These are phyloP conservation scores for Tenthredo mesomela DNA, from an alignment of 2,888 invertebrate genomes.

Conservation along the genomic window DNA sequence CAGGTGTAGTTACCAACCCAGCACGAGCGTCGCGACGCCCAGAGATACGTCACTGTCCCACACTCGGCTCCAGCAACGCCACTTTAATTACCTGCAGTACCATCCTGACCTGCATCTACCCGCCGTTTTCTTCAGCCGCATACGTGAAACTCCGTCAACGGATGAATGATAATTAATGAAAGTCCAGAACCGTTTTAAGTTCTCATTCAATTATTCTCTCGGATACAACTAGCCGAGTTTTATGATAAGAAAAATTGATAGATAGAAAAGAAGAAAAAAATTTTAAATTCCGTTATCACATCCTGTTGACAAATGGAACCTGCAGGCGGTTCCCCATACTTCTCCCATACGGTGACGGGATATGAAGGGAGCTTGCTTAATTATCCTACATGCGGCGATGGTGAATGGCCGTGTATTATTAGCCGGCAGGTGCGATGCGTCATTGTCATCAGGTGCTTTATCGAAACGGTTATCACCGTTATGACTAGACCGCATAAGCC, in stretches of 20 bases:
- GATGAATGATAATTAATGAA: neutral
- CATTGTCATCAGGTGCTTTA: slow-evolving; percentile 73
- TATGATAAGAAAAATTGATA: neutral
- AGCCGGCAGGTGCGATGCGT: slow-evolving; percentile 70
- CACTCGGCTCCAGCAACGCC: slow-evolving; percentile 65
- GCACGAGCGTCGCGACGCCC: slow-evolving; percentile 52
- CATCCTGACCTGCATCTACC: neutral
- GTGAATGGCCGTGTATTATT: slow-evolving; percentile 44
- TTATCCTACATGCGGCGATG: slow-evolving; percentile 38
- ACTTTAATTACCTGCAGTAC: slow-evolving; percentile 70
- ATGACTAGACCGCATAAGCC: slow-evolving; percentile 19
- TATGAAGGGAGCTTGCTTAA: slow-evolving; percentile 29
- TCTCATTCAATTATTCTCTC: neutral
- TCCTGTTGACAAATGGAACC: slow-evolving; percentile 8
- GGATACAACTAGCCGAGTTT: neutral
- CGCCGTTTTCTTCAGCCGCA: slow-evolving; percentile 2
- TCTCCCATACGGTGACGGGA: neutral
- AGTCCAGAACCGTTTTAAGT: neutral
- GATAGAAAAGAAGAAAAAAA: neutral
- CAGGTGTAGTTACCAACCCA: slow-evolving; percentile 36
- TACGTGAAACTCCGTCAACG: neutral
- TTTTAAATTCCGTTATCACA: neutral
- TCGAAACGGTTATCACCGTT: slow-evolving; percentile 70
- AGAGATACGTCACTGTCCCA: slow-evolving; percentile 74
- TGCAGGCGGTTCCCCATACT: neutral